Evolutionary conservation across 2,113 vertebrate genomes (phyloP).

Genomic region (Phalacrocorax pelagicus): DNA sequence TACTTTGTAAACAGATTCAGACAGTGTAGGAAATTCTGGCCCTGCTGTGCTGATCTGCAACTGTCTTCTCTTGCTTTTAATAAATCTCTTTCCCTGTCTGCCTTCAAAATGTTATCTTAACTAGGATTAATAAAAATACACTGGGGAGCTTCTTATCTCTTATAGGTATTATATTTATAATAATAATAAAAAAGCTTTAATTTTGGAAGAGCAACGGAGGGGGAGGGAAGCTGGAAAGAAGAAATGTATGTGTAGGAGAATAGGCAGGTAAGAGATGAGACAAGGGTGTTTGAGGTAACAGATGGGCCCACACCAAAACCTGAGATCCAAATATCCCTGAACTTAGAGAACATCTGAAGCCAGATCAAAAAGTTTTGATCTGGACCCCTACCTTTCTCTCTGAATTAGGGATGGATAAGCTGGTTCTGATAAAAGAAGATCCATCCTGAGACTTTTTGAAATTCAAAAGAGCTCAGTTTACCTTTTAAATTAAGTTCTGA

Average conservation of each 20-base stretch:
- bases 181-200: slow-evolving; percentile 48
- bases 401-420: slow-evolving; percentile 30
- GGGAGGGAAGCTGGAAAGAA: background rate
- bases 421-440: slow-evolving; percentile 42
- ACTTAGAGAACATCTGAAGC: background rate
- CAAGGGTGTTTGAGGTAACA: background rate
- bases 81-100: slow-evolving; percentile 57
- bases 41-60: slow-evolving; percentile 51
- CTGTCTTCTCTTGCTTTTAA: slow-evolving; percentile 54
- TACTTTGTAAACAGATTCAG: slow-evolving; percentile 7
- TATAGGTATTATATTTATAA: slow-evolving; percentile 51
- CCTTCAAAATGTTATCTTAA: slow-evolving; percentile 68
- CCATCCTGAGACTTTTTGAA: slow-evolving; percentile 34
- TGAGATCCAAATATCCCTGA: background rate
- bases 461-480: slow-evolving; percentile 50
- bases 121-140: slow-evolving; percentile 63
- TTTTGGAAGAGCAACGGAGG: slow-evolving; percentile 19
- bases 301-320: background rate
- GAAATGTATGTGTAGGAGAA: background rate
- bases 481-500: slow-evolving; percentile 55
- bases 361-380: slow-evolving; percentile 33
- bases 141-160: slow-evolving; percentile 64
- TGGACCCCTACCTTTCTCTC: background rate
- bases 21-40: background rate
- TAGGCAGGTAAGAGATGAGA: background rate